Evolutionary conservation across 2,888 invertebrate genomes (phyloP), one percentile per base, ranked within the genome.

Genomic region (Phasia obesa): DNA sequence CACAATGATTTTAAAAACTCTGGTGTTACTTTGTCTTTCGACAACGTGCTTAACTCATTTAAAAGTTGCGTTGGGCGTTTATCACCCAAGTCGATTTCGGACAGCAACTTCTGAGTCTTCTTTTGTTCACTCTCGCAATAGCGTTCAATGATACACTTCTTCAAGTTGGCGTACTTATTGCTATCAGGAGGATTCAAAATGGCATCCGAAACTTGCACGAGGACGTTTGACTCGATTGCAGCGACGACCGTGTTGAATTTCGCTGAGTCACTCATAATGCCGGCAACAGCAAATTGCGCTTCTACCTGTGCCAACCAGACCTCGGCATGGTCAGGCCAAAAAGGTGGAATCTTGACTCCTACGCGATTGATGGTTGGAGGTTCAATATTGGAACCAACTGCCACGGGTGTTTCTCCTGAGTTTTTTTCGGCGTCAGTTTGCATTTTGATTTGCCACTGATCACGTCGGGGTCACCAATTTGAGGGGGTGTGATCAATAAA

Each of bases 221-320:
- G 57, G 23, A 84, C 83, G 9, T 85, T 83, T 7, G 82, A 76
- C 27, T 86, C 85, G 4, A 86, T 71, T 13, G 78, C 81, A 1
- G 85, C 84, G 0, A 87, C 80, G 0, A 88, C 85, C 25, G 85
- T 85, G 2, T 85, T 73, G 44, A 86, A 88, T 49, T 86, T 88
- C 0, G 86, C 84, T 0, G 23, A 6, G 27, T 88, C 88, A 0
- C 65, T 27, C 0, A 62, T 84, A 5, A 88, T 86, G 3, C 83
- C 76, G 1, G 85, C 64, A 3, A 85, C 64, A 0, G 55, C 62
- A 69, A 89, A 88, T 55, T 87, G 87, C 0, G 85, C 84, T 38
- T 88, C 87, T 4, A 87, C 51, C 27, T 87, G 85, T 0, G 87
- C n/a, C n/a, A n/a, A n/a, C n/a, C n/a, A n/a, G n/a, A n/a, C n/a